These are phyloP conservation scores for Amblyraja radiata DNA, from an alignment of 2,797 vertebrate genomes.

Conservation along the genomic window DNA sequence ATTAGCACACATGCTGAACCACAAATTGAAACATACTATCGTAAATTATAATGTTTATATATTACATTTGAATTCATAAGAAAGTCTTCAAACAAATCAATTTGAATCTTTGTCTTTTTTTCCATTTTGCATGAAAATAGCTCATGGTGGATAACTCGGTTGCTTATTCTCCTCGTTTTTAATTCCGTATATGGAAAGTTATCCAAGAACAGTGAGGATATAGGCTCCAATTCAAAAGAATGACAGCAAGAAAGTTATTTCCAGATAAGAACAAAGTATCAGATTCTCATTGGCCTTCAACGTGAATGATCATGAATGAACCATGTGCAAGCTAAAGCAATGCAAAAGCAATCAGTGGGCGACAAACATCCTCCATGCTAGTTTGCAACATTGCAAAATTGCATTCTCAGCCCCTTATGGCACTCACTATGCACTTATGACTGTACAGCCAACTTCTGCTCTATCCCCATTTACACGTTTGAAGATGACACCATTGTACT, in stretches of 20 bases:
- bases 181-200: background rate
- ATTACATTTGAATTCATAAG: background rate
- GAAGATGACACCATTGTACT: too few species aligned
- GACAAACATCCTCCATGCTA: too few species aligned
- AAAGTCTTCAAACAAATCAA: background rate
- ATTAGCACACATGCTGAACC: background rate
- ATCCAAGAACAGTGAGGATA: background rate
- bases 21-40: background rate
- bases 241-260: background rate
- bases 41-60: background rate
- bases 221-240: background rate
- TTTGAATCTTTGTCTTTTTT: background rate
- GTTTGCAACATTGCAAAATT: too few species aligned
- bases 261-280: background rate
- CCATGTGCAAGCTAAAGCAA: background rate
- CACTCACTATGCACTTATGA: too few species aligned
- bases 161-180: background rate
- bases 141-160: background rate
- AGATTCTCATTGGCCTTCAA: background rate
- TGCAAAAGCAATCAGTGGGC: too few species aligned
- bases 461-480: too few species aligned
- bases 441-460: too few species aligned
- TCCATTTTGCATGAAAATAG: background rate
- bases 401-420: too few species aligned
- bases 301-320: background rate